phyloP scores from a whole-genome alignment of 2,888 invertebrate genomes.

The Junonia oenone region DNA sequence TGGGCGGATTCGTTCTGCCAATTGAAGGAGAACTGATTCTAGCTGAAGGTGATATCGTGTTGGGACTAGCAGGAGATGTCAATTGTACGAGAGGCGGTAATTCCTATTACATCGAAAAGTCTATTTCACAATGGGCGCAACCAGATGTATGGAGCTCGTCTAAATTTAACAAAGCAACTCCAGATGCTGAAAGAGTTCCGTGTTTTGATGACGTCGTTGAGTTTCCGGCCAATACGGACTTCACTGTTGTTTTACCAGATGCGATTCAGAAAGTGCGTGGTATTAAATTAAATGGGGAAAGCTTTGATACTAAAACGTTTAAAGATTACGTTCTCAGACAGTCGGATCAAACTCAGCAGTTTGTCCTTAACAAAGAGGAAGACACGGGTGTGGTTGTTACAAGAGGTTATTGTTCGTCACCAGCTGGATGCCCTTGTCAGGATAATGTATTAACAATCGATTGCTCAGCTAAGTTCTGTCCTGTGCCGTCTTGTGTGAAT shows the following conservation, averaged over 20 bases:
- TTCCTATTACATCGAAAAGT: slow-evolving; percentile 50
- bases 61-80: slow-evolving; percentile 46
- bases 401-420: slow-evolving; percentile 36
- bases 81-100: slow-evolving; percentile 45
- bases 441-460: slow-evolving; percentile 41
- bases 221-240: slow-evolving; percentile 50
- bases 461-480: slow-evolving; percentile 54
- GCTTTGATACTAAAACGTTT: slow-evolving; percentile 27
- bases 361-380: slow-evolving; percentile 39
- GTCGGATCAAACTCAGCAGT: slow-evolving; percentile 38
- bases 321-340: slow-evolving; percentile 21
- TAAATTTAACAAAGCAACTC: slow-evolving; percentile 65
- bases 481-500: slow-evolving; percentile 47
- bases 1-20: slow-evolving; percentile 57
- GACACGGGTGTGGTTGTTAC: slow-evolving; percentile 37
- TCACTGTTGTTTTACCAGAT: slow-evolving; percentile 49
- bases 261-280: slow-evolving; percentile 40
- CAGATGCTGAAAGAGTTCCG: slow-evolving; percentile 69
- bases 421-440: slow-evolving; percentile 63
- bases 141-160: slow-evolving; percentile 65
- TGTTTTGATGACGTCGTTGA: slow-evolving; percentile 64
- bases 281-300: slow-evolving; percentile 39
- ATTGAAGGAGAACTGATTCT: slow-evolving; percentile 56
- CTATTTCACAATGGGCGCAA: slow-evolving; percentile 53
- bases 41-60: slow-evolving; percentile 44